Evolutionary conservation across 2,113 vertebrate species (phyloP), one percentile per base, ranked within the genome.

Genomic region (Alexandromys fortis): DNA sequence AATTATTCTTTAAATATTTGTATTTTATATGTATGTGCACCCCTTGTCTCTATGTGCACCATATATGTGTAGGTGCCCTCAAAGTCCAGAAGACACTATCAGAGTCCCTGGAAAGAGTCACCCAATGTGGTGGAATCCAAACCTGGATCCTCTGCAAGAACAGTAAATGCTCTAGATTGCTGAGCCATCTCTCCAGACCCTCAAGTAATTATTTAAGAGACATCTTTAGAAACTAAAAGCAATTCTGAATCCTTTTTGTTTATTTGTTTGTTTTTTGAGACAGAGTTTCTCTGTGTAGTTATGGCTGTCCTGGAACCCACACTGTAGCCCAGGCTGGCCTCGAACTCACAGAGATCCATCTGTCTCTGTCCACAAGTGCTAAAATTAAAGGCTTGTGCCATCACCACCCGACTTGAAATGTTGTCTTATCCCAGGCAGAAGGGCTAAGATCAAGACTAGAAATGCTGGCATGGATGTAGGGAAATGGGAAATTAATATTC

Each of bases 191-290:
- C 55, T 17, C 82, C 14, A 45, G n/a, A 38, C 26, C 9, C 38
- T 65, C 38, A 42, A 16, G 58, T 38, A 92, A 67, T 92, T 92
- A 91, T 90, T 94, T 97, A 78, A 91, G 92, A 95, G 13, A 49
- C 13, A 77, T 68, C 30, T 94, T 86, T 16, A 77, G 81, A 86
- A 91, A 65, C 30, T 70, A 90, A 45, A 85, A 96, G 45, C 9
- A 19, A 79, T 79, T 19, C 28, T 78, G 28, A 52, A 5, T 79
- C 28, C 49, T 49, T 14, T 68, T 68, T 28, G 67, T 68, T 68
- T 68, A 13, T 70, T 70, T 70, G 67, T 70, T 35, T 70, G 30
- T 33, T 68, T 68, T 70, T 70, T 0, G 13, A 70, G 67, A 30
- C 67, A 70, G 11, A 33, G 67, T 35, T 70, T 70, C 30, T 70